phyloP scores from a whole-genome alignment of 2,797 vertebrate species.

The Iguana delicatissima region DNA sequence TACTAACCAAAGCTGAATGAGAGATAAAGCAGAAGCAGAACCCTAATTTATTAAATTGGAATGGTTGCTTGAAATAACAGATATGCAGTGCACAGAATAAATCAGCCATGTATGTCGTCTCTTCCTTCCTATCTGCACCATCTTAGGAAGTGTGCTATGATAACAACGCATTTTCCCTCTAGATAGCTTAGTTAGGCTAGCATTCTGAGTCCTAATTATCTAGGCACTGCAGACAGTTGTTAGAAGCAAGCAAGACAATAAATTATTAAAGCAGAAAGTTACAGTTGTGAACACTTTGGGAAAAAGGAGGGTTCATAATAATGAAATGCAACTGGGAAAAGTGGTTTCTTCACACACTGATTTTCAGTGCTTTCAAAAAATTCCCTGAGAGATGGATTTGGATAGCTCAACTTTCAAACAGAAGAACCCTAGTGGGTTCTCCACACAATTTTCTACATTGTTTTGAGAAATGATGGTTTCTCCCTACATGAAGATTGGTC shows the following conservation, averaged over 20 bases:
- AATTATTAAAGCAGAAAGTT: conserved; percentile 17
- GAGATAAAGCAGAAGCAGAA: neutral
- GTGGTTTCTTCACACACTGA: neutral
- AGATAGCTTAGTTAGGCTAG: neutral
- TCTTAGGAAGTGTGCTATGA: conserved; percentile 1
- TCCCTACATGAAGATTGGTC: neutral
- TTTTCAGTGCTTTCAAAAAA: neutral
- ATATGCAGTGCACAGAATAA: neutral
- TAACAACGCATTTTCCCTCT: conserved; percentile 6
- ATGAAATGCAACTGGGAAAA: conserved; percentile 5
- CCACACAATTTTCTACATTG: neutral
- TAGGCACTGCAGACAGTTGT: neutral
- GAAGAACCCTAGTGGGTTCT: neutral
- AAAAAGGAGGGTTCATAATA: conserved; percentile 5
- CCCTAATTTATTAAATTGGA: conserved; percentile 12
- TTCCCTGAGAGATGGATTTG: neutral
- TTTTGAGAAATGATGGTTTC: neutral
- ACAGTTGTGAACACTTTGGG: neutral
- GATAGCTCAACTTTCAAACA: neutral
- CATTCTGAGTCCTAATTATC: conserved; percentile 2
- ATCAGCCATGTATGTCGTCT: neutral
- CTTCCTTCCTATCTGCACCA: neutral
- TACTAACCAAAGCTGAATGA: neutral
- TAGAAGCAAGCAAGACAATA: conserved; percentile 10
- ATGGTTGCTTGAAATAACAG: neutral